Evolutionary conservation across 2,113 vertebrate genomes (phyloP), one percentile per base, ranked within the genome.

Genomic region (Hoplias malabaricus): DNA sequence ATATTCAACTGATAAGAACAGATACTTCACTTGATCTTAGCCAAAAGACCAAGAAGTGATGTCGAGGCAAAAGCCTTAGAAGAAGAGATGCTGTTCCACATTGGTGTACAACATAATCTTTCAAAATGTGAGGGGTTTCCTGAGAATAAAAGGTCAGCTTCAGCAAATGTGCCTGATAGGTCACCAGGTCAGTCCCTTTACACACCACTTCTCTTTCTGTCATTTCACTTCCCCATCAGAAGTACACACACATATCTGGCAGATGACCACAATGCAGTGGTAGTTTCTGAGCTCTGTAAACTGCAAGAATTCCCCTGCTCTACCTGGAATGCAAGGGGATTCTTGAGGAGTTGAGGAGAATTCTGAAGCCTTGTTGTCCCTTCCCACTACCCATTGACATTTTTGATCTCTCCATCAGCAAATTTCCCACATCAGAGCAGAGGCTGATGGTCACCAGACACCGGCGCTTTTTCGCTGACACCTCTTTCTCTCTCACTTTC

Each of bases 381-480:
- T 69, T 40, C 68, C 61, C 27, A 61, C 54, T 57, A 72, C 57
- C 75, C 27, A 65, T 25, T 25, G 71, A 56, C 25, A 54, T 40
- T 14, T 61, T 57, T 50, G 5, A 3, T 71, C 71, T 70, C 67
- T 67, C 31, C 53, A 69, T 75, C 78, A 83, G 68, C 73, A 68
- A 72, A 77, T 69, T 67, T 75, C 25, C 59, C 62, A 33, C 23
- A 48, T 66, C 31, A 50, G 9, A 31, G 43, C 38, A 16, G 4
- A 42, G 13, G 29, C 5, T 71, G 19, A 4, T 48, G 70, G 40
- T n/a, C 53, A 46, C 10, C 42, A 38, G 14, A 11, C 59, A 68
- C 59, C 71, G 54, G 38, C 0, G 1, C 5, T 31, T 25, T 57
- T 63, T 65, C 43, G 50, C 75, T 53, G 72, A 77, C 66, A 43